Conservation (phyloP, 2,113 vertebrate species). For the Malurus alboscapulatus region DNA sequence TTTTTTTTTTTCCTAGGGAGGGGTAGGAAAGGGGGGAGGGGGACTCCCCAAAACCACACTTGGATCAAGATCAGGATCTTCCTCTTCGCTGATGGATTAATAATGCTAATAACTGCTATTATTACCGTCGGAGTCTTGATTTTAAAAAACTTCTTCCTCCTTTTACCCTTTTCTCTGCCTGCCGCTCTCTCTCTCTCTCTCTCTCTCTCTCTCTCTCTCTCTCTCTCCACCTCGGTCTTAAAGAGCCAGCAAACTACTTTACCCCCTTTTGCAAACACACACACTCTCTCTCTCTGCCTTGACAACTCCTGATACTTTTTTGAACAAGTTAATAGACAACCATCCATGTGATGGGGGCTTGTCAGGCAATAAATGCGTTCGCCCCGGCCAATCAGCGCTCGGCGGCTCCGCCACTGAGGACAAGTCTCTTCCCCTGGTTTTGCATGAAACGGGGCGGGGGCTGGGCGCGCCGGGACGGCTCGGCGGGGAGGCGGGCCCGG, state of each 20-base stretch:
- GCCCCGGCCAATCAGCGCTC: slow-evolving; percentile 90
- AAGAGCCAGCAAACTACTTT: slow-evolving; percentile 92
- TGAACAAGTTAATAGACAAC: slow-evolving; percentile 99
- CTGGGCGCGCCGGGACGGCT: slow-evolving; percentile 66
- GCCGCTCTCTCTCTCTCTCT: background rate
- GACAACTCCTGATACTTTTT: slow-evolving; percentile 99
- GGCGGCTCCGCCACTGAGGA: slow-evolving; percentile 79
- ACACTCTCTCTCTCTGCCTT: slow-evolving; percentile 83
- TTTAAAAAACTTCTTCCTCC: slow-evolving; percentile 76
- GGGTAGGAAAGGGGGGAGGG: slow-evolving; percentile 67
- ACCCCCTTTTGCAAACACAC: slow-evolving; percentile 80
- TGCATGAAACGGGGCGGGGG: slow-evolving; percentile 93
- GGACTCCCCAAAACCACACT: slow-evolving; percentile 61
- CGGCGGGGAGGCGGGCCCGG: slow-evolving; percentile 60
- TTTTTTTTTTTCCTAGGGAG: slow-evolving; percentile 56
- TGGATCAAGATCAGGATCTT: slow-evolving; percentile 57
- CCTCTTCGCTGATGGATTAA: slow-evolving; percentile 57
- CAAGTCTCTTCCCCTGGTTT: slow-evolving; percentile 77
- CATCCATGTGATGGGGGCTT: slow-evolving; percentile 98
- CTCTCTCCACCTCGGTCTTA: slow-evolving; percentile 76
- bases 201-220: slow-evolving; percentile 15
- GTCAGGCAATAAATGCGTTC: slow-evolving; percentile 98
- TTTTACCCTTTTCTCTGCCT: slow-evolving; percentile 64
- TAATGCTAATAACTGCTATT: slow-evolving; percentile 64
- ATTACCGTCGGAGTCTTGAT: slow-evolving; percentile 58